phyloP scores from a whole-genome alignment of 2,888 invertebrate species.

The Bombylius discolor region DNA sequence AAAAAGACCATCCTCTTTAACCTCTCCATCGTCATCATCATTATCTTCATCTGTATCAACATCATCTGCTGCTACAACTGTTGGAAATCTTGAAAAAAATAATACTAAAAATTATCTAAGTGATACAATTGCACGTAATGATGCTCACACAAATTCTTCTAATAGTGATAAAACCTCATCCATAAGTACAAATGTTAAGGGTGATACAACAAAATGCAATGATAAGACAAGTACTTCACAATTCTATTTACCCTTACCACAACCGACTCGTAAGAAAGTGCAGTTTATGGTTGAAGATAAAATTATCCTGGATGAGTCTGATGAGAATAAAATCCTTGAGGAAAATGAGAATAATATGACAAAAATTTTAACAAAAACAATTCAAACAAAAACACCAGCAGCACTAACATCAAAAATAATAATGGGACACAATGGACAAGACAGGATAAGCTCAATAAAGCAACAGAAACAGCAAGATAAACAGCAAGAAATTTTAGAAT shows the following conservation, averaged over 20 bases:
- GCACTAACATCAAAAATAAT: background rate
- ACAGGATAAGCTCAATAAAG: background rate
- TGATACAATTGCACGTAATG: background rate
- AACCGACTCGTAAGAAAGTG: slow-evolving; percentile 51
- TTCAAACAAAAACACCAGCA: background rate
- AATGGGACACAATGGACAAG: background rate
- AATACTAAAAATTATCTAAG: slow-evolving; percentile 16
- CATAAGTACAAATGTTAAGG: slow-evolving; percentile 11
- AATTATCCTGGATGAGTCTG: slow-evolving; percentile 22
- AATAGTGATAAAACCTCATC: background rate
- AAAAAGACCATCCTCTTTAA: slow-evolving; percentile 39
- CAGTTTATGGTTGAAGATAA: slow-evolving; percentile 57
- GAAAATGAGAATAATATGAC: background rate
- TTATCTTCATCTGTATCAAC: slow-evolving; percentile 26
- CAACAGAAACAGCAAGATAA: background rate
- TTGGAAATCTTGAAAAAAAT: slow-evolving; percentile 16
- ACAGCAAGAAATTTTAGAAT: slow-evolving; percentile 1
- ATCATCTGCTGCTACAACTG: slow-evolving; percentile 15
- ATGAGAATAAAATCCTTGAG: slow-evolving; percentile 1
- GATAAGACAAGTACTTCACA: slow-evolving; percentile 36
- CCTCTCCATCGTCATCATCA: slow-evolving; percentile 4
- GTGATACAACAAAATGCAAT: slow-evolving; percentile 10
- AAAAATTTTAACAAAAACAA: background rate
- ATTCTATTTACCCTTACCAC: slow-evolving; percentile 49
- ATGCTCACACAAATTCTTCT: background rate